Conservation (phyloP, 2,888 invertebrate genomes). For the Drosophila birchii region DNA sequence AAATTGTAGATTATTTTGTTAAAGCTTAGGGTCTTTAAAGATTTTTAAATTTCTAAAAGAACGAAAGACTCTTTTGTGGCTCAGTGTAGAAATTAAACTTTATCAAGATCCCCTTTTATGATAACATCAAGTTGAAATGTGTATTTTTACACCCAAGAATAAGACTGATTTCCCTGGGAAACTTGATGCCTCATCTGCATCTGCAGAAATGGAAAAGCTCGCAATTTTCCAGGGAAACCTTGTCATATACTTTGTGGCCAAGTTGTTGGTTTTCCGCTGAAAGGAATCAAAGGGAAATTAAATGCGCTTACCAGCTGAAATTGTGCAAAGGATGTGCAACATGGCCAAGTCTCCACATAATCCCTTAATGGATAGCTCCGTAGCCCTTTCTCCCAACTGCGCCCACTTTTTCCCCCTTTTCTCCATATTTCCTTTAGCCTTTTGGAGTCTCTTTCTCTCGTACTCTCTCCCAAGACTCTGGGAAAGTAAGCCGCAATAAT, state of each 20-base stretch:
- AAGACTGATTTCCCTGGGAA: neutral
- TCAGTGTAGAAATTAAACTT: neutral
- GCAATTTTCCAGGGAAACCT: neutral
- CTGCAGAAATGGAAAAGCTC: neutral
- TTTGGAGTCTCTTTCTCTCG: neutral
- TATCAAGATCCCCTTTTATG: neutral
- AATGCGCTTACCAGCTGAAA: constrained; percentile 26
- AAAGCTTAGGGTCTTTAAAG: neutral
- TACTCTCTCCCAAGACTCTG: constrained; percentile 19
- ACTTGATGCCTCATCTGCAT: neutral
- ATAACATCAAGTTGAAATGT: neutral
- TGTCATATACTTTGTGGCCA: neutral
- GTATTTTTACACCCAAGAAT: neutral
- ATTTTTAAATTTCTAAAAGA: neutral
- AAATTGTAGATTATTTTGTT: neutral
- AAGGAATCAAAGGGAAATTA: constrained; percentile 16
- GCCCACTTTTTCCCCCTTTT: neutral
- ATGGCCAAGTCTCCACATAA: constrained; percentile 35
- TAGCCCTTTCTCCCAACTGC: neutral
- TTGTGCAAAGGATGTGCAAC: constrained; percentile 22
- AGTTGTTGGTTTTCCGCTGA: constrained; percentile 8
- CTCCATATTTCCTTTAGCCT: neutral
- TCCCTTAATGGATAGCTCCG: constrained; percentile 35
- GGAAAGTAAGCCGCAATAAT: constrained; percentile 71
- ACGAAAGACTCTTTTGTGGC: neutral